Percentiles rank a stretch among this genome's conserved stretches.
These are phyloP conservation scores for Enteromius afrohamiltoni DNA, from an alignment of 2,797 vertebrate species.

Conservation along the genomic window DNA sequence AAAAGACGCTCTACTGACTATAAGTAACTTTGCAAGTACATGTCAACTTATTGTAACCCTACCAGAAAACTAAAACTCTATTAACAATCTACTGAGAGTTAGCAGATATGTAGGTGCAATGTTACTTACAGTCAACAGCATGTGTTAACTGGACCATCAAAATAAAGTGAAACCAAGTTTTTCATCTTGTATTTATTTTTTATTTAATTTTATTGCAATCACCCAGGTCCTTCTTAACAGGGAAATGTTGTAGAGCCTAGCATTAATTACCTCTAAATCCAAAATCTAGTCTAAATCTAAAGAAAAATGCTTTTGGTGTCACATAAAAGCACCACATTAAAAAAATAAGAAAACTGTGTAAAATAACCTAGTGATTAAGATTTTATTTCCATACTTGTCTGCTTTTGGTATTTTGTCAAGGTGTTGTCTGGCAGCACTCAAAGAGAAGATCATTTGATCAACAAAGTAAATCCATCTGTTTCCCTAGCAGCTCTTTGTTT, in stretches of 20 bases:
- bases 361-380: neutral
- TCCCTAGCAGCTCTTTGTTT: conserved; percentile 15
- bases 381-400: conserved; percentile 12
- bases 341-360: neutral
- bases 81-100: too few relatives aligned
- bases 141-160: too few relatives aligned
- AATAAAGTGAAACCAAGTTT: neutral
- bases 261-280: neutral
- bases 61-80: too few relatives aligned
- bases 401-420: conserved; percentile 1
- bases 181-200: neutral
- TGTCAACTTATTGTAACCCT: too few relatives aligned
- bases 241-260: neutral
- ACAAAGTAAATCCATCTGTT: conserved; percentile 5
- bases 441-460: conserved; percentile 25
- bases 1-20: too few relatives aligned
- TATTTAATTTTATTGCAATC: neutral
- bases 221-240: neutral
- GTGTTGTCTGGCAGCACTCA: conserved; percentile 27
- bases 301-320: neutral
- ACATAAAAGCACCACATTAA: neutral
- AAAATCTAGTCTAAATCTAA: neutral
- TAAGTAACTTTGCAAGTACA: too few relatives aligned
- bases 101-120: too few relatives aligned
- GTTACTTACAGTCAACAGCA: too few relatives aligned